These are phyloP conservation scores for Orthosia incerta DNA, from an alignment of 2,888 invertebrate genomes.

Conservation along the genomic window DNA sequence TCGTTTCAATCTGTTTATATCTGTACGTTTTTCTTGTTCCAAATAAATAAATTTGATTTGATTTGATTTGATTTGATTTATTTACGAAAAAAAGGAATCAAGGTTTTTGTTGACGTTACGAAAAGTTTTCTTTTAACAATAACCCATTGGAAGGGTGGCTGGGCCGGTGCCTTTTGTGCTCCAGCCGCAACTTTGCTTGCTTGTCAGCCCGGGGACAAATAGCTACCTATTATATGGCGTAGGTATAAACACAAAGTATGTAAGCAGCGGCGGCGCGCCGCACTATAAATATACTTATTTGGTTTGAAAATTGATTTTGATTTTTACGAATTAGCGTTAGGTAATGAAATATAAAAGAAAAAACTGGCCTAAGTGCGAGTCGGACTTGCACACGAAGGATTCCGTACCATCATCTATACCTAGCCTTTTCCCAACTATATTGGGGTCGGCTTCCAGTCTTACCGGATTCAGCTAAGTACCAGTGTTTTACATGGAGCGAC, in stretches of 20 bases:
- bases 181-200: constrained; percentile 19
- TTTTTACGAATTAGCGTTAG: neutral
- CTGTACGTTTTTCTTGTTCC: too few species aligned
- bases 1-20: too few species aligned
- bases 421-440: too few species aligned
- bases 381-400: too few species aligned
- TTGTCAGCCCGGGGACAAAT: constrained; percentile 1
- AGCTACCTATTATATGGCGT: constrained; percentile 1
- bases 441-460: too few species aligned
- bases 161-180: constrained; percentile 13
- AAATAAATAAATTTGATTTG: too few species aligned
- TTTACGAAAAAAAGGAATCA: constrained; percentile 5
- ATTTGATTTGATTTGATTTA: constrained; percentile 6
- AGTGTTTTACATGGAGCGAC: too few species aligned
- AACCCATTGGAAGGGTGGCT: constrained; percentile 3
- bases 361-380: too few species aligned
- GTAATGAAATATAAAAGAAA: neutral
- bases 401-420: too few species aligned
- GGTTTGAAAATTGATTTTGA: neutral
- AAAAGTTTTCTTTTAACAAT: constrained; percentile 40
- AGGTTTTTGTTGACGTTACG: constrained; percentile 22
- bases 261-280: too few species aligned
- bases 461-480: too few species aligned
- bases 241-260: neutral
- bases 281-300: neutral